Evolutionary conservation across 1,140 invertebrate species (phyloP).

Genomic region (Drosophila arizonae): DNA sequence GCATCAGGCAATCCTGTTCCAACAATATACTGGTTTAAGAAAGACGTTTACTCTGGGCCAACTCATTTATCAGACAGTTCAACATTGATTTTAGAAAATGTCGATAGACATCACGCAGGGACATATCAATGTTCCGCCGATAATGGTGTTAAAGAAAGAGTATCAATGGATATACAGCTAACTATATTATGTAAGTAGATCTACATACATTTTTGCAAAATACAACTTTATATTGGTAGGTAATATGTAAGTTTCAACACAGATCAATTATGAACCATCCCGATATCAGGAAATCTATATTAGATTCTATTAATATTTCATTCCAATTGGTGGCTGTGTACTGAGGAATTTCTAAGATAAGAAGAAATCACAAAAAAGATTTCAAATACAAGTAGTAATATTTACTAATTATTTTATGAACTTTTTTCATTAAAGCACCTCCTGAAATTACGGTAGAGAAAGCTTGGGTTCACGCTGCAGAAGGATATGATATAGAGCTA

Average conservation of each 20-base stretch:
- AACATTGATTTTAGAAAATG: slow-evolving; percentile 84
- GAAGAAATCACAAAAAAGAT: too few relatives aligned
- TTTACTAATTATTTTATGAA: too few relatives aligned
- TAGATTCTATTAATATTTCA: too few relatives aligned
- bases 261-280: neutral
- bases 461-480: slow-evolving; percentile 84
- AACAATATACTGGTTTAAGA: slow-evolving; percentile 82
- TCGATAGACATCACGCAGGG: slow-evolving; percentile 86
- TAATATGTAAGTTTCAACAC: too few relatives aligned
- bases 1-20: slow-evolving; percentile 84
- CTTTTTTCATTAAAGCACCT: slow-evolving; percentile 71
- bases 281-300: neutral
- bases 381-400: too few relatives aligned
- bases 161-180: slow-evolving; percentile 85
- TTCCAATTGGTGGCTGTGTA: neutral
- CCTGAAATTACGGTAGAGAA: slow-evolving; percentile 84
- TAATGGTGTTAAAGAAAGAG: slow-evolving; percentile 87
- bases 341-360: too few relatives aligned
- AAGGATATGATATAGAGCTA: slow-evolving; percentile 84
- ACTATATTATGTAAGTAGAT: slow-evolving; percentile 85
- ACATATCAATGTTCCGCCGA: slow-evolving; percentile 87
- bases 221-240: neutral
- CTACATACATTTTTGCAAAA: neutral
- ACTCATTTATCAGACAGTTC: slow-evolving; percentile 84
- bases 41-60: slow-evolving; percentile 79